Base-by-base conservation (phyloP, 2,888 invertebrate genomes). In the Ectropis crepuscularia region DNA sequence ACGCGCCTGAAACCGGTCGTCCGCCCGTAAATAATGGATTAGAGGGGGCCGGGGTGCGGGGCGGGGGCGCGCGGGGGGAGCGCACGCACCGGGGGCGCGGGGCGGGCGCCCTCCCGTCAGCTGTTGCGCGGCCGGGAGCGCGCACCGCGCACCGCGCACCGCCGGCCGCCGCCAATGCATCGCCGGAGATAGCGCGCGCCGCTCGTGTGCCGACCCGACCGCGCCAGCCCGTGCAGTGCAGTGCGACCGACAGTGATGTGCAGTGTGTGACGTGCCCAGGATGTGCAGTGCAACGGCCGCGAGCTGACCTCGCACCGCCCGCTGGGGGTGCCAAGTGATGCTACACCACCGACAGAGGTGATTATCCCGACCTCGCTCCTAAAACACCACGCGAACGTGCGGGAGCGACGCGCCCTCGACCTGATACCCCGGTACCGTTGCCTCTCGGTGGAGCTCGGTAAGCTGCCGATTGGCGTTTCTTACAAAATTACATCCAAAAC, bases 1-100 rank as follows among this genome's bases (percentile, higher is more conserved):
- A 87, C 90, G 87, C 88, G 90, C 88, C 89, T 87, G 89, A 88
- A 92, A 91, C 92, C 90, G 90, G 93, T 92, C 88, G 89, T 85
- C 87, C 86, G 89, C 88, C 89, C 89, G 90, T 90, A 89, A 92
- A 91, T 90, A 93, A 91, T 91, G 90, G 90, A 91, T 90, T 92
- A 90, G 92, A 90, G 90, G 88, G 82, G 86, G 82, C 80, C 87
- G 89, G 80, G 88, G 85, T 80, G 80, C 79, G 64, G 66, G 67
- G 64, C 87, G 88, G 88, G 72, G 69, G 79, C 72, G 74, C 80
- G 78, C 80, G 80, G 86, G 82, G 83, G 84, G 80, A 81, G 86
- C 83, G 79, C 88, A 88, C 89, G 88, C 89, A 87, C 86, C 84
- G 86, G 86, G 86, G 57, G 67, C 61, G 74, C 70, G 76, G 79